Evolutionary conservation across 2,888 invertebrate species (phyloP).

Genomic region (Orthosia gothica): DNA sequence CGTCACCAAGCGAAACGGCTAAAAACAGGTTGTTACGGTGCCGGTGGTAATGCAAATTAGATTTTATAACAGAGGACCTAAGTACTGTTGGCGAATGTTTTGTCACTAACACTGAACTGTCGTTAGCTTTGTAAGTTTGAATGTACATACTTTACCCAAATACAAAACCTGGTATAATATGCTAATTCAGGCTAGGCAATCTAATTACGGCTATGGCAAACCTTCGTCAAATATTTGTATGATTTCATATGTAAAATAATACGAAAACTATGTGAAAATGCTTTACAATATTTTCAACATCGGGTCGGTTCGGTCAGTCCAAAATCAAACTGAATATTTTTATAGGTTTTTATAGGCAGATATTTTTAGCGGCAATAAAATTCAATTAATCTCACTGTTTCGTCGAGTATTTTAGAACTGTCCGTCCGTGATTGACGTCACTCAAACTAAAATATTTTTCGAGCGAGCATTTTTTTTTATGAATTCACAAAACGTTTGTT

Average conservation of each 20-base stretch:
- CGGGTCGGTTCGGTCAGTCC: conserved; percentile 7
- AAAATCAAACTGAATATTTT: conserved; percentile 45
- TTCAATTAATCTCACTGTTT: conserved; percentile 59
- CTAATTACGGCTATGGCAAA: conserved; percentile 20
- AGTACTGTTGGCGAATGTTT: conserved; percentile 55
- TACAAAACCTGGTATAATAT: conserved; percentile 31
- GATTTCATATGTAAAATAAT: conserved; percentile 2
- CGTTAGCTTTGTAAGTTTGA: conserved; percentile 27
- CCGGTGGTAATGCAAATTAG: conserved; percentile 60
- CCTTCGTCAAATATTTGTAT: conserved; percentile 20
- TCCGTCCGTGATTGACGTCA: conserved; percentile 56
- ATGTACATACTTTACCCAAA: conserved; percentile 7
- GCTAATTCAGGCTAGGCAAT: conserved; percentile 20
- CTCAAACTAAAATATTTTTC: conserved; percentile 50
- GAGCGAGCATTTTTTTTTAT: conserved; percentile 33
- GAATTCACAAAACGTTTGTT: conserved; percentile 28
- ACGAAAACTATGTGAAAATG: background rate
- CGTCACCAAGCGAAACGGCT: conserved; percentile 48
- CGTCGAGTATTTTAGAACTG: conserved; percentile 48
- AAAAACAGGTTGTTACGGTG: conserved; percentile 47
- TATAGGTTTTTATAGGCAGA: conserved; percentile 20
- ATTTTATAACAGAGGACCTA: conserved; percentile 56
- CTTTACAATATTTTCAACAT: conserved; percentile 16
- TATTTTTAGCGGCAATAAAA: conserved; percentile 48
- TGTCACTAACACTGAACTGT: conserved; percentile 37